Evolutionary conservation across 2,113 vertebrate species (phyloP).

Genomic region (Microcebus ravelobensis): DNA sequence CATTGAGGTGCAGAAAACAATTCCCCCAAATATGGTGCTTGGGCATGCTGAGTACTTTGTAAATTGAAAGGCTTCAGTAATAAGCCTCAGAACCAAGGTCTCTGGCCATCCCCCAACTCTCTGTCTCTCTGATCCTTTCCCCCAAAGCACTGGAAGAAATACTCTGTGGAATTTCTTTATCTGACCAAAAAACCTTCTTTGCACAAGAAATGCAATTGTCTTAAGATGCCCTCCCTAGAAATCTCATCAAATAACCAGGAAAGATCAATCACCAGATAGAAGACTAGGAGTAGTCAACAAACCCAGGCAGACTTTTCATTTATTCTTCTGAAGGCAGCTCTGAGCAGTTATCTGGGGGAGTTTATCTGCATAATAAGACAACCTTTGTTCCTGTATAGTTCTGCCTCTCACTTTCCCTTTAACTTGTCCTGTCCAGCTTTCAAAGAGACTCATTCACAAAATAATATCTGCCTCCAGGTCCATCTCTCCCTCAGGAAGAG

Average conservation of each 20-base stretch:
- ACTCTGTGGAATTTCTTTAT: not conserved
- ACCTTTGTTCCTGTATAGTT: not conserved
- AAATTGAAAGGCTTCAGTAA: not conserved
- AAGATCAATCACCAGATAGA: not conserved
- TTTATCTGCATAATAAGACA: not conserved
- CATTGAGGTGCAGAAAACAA: not conserved
- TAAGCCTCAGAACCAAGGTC: not conserved
- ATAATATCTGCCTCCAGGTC: not conserved
- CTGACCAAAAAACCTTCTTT: not conserved
- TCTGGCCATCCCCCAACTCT: not conserved
- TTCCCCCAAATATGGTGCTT: not conserved
- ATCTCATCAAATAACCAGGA: not conserved
- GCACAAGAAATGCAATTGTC: not conserved
- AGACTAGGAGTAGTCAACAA: not conserved
- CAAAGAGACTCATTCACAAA: not conserved
- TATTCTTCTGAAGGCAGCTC: not conserved
- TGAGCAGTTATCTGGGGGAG: not conserved
- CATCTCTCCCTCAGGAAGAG: not conserved
- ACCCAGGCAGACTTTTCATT: not conserved
- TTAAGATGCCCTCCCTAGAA: not conserved
- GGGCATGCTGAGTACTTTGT: not conserved
- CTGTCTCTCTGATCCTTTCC: not conserved
- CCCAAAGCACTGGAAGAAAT: not conserved
- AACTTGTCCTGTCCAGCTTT: not conserved
- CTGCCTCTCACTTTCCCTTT: not conserved